phyloP scores from a whole-genome alignment of 2,888 invertebrate species.

The Meganola albula region DNA sequence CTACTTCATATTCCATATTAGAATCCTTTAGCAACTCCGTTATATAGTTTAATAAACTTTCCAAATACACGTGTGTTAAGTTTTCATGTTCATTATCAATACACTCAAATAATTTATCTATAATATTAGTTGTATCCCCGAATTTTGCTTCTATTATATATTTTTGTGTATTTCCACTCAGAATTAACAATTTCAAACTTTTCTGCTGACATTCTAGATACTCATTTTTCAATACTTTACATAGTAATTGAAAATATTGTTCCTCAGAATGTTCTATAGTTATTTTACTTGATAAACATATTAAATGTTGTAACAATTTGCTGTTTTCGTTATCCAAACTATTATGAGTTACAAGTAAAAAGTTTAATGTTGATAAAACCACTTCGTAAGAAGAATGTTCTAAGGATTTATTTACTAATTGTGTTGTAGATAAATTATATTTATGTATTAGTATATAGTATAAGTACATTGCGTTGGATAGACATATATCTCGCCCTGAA shows the following conservation, averaged over 20 bases:
- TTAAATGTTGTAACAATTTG: slow-evolving; percentile 39
- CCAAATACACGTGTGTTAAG: slow-evolving; percentile 50
- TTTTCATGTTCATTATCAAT: slow-evolving; percentile 48
- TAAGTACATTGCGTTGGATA: slow-evolving; percentile 34
- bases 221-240: slow-evolving; percentile 32
- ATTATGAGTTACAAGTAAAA: slow-evolving; percentile 29
- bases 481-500: slow-evolving; percentile 43
- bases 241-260: slow-evolving; percentile 34
- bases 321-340: slow-evolving; percentile 29
- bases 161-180: slow-evolving; percentile 41
- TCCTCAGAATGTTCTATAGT: slow-evolving; percentile 23
- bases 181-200: slow-evolving; percentile 42
- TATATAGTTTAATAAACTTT: slow-evolving; percentile 42
- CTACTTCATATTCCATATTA: slow-evolving; percentile 9
- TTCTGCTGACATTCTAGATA: slow-evolving; percentile 56
- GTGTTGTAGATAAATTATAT: background rate
- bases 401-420: slow-evolving; percentile 13
- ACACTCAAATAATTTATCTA: slow-evolving; percentile 36
- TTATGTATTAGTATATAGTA: slow-evolving; percentile 16
- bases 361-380: slow-evolving; percentile 20
- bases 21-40: slow-evolving; percentile 24
- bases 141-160: slow-evolving; percentile 32
- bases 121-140: slow-evolving; percentile 20
- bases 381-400: slow-evolving; percentile 24
- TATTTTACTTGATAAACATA: slow-evolving; percentile 18